phyloP scores from a whole-genome alignment of 2,113 vertebrate species.

The Oxyura jamaicensis region DNA sequence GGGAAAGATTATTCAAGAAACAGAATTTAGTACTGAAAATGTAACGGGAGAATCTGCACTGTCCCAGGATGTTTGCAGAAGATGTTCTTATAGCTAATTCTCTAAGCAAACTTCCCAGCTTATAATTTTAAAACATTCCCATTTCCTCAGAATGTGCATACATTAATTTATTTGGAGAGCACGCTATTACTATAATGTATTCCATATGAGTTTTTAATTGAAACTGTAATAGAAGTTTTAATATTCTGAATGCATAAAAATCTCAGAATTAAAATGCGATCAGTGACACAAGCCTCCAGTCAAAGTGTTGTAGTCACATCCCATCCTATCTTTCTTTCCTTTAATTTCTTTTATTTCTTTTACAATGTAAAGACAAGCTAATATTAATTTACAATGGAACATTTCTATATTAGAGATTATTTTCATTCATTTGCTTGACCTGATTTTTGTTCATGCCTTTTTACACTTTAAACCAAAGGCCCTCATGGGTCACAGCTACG shows the following conservation, averaged over 20 bases:
- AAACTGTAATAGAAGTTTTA: constrained; percentile 48
- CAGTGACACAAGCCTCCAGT: constrained; percentile 32
- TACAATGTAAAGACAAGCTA: constrained; percentile 49
- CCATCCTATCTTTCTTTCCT: constrained; percentile 17
- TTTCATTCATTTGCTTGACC: constrained; percentile 16
- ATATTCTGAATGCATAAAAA: constrained; percentile 44
- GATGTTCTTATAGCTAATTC: not conserved
- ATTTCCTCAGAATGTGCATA: not conserved
- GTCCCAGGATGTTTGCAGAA: constrained; percentile 13
- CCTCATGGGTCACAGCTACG: not conserved
- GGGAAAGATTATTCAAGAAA: constrained; percentile 26
- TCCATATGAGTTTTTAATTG: constrained; percentile 40
- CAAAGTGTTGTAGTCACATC: not conserved
- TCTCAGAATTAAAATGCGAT: constrained; percentile 4
- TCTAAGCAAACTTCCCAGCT: constrained; percentile 1
- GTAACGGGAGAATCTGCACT: not conserved
- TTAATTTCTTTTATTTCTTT: constrained; percentile 44
- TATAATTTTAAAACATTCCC: constrained; percentile 26
- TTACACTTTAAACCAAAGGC: not conserved
- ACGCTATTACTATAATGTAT: not conserved
- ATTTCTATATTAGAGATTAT: constrained; percentile 29
- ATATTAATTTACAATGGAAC: constrained; percentile 45
- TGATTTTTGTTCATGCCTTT: constrained; percentile 26
- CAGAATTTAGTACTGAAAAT: constrained; percentile 1
- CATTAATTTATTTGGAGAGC: not conserved